These are phyloP conservation scores for Platichthys flesus DNA, from an alignment of 2,113 vertebrate species.

Conservation along the genomic window DNA sequence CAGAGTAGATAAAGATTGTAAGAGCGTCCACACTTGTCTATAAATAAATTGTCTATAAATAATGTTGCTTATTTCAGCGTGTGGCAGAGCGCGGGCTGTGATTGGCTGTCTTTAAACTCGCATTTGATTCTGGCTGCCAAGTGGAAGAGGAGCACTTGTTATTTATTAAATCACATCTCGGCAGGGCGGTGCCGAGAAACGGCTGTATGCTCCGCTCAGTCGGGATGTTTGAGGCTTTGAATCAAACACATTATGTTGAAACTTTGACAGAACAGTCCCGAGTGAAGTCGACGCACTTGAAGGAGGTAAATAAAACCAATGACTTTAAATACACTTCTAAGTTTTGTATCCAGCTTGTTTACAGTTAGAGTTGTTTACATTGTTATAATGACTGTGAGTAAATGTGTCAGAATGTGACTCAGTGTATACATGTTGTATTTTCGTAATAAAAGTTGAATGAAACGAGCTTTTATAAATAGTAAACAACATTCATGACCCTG, in stretches of 20 bases:
- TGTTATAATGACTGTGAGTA: neutral
- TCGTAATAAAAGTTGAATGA: neutral
- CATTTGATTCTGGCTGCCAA: constrained; percentile 23
- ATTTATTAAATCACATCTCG: accelerated
- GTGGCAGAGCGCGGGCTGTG: neutral
- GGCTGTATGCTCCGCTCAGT: neutral
- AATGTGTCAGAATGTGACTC: neutral
- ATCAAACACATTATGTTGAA: neutral
- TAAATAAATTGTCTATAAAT: constrained; percentile 75
- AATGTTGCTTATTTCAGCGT: constrained; percentile 30
- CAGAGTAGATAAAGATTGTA: neutral
- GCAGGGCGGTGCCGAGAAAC: constrained; percentile 11
- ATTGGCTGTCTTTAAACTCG: constrained; percentile 36
- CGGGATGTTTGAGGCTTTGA: constrained; percentile 1
- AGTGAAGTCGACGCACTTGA: neutral
- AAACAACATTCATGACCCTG: too few relatives aligned
- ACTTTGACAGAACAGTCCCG: neutral
- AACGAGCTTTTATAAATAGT: too few relatives aligned
- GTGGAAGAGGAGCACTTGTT: constrained; percentile 33
- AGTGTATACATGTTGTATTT: neutral
- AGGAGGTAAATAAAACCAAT: constrained; percentile 35
- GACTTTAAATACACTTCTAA: neutral
- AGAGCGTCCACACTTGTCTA: constrained; percentile 34
- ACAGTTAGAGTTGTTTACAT: neutral
- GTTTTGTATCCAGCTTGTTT: neutral